Conservation (phyloP, 2,888 invertebrate species). For the Andrena bucephala region DNA sequence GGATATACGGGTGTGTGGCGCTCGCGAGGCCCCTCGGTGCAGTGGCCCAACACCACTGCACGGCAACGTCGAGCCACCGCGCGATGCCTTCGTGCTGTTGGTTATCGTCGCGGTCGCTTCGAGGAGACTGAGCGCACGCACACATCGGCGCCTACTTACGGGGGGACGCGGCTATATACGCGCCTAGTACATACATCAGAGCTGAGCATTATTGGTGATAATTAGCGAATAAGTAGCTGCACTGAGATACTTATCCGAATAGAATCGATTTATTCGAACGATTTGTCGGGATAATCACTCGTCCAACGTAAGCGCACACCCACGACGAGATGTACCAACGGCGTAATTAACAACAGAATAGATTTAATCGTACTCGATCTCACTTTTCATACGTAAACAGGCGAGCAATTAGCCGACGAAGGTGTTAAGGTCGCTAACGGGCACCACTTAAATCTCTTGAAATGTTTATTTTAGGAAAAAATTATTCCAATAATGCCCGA, state of each 20-base stretch:
- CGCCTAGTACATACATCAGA: neutral
- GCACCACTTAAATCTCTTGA: neutral
- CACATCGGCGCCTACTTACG: neutral
- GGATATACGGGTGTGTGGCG: constrained; percentile 48
- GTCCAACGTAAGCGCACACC: too few species aligned
- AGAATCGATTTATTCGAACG: neutral
- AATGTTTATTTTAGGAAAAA: neutral
- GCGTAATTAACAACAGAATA: too few species aligned
- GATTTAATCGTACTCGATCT: too few species aligned
- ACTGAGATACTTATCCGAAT: neutral
- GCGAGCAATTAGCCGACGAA: neutral
- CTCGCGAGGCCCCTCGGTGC: constrained; percentile 38
- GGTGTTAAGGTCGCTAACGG: constrained; percentile 4
- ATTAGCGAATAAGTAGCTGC: neutral
- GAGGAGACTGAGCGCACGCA: constrained; percentile 46
- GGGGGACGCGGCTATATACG: neutral
- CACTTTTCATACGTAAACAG: too few species aligned
- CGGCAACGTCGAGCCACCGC: constrained; percentile 65
- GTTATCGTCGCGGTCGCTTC: constrained; percentile 70
- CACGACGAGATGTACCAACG: too few species aligned
- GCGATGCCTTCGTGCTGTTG: constrained; percentile 52
- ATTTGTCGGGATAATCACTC: neutral
- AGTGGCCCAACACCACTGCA: constrained; percentile 47
- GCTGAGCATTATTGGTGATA: neutral
- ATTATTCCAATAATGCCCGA: neutral